Evolutionary conservation across 2,888 invertebrate genomes (phyloP).

Genomic region (Cosmia pyralina): DNA sequence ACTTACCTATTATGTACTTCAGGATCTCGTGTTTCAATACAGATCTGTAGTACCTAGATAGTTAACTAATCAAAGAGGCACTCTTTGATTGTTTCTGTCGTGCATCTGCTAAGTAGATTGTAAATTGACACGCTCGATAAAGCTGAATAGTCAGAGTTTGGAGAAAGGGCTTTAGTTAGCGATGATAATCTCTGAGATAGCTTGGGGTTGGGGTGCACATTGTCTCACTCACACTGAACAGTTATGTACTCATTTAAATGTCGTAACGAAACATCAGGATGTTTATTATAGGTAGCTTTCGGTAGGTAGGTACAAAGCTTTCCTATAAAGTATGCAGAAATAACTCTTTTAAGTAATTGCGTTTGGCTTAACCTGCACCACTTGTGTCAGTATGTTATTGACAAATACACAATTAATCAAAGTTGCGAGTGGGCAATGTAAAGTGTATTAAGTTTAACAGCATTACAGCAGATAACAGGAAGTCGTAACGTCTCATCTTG

Average conservation of each 20-base stretch:
- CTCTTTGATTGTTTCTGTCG: slow-evolving; percentile 49
- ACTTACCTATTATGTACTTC: too few relatives aligned
- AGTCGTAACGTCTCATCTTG: slow-evolving; percentile 62
- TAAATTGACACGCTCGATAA: slow-evolving; percentile 71
- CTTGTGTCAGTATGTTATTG: not conserved
- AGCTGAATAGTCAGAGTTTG: slow-evolving; percentile 75
- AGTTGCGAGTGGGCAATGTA: slow-evolving; percentile 23
- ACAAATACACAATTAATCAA: slow-evolving; percentile 24
- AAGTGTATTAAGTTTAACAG: slow-evolving; percentile 48
- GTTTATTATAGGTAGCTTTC: slow-evolving; percentile 3
- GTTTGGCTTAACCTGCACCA: not conserved
- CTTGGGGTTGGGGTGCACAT: slow-evolving; percentile 64
- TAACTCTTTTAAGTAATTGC: not conserved
- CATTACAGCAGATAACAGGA: slow-evolving; percentile 63
- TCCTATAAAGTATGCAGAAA: not conserved
- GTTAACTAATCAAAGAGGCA: not conserved
- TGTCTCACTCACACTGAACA: slow-evolving; percentile 52
- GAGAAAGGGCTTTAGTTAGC: slow-evolving; percentile 69
- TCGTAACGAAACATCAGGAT: slow-evolving; percentile 34
- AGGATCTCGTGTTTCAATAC: too few relatives aligned
- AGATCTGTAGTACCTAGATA: not conserved
- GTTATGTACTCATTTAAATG: slow-evolving; percentile 45
- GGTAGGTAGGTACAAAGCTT: not conserved
- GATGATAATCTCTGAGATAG: slow-evolving; percentile 77
- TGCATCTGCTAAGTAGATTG: slow-evolving; percentile 75